Evolutionary conservation across 30 jellyfish, hydroid and myxozoan genomes (phyloP).

Genomic region (Aurelia sp.): DNA sequence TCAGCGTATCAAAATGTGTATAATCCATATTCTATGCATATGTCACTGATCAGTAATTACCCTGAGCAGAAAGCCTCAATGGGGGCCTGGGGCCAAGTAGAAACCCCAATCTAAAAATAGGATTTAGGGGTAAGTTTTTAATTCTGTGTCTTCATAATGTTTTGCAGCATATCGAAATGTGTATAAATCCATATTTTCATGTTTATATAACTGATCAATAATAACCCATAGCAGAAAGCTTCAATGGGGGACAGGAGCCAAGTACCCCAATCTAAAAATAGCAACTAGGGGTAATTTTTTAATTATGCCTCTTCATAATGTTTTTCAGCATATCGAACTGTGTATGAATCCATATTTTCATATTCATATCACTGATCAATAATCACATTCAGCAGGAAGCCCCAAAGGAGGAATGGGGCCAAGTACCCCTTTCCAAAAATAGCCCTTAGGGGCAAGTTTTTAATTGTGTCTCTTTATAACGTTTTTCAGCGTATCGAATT

Average conservation of each 20-base stretch:
- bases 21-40: too few species aligned
- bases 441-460: not conserved
- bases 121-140: too few species aligned
- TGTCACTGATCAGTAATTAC: too few species aligned
- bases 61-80: not conserved
- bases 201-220: too few species aligned
- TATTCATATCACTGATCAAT: not conserved
- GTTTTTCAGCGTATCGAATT: not conserved
- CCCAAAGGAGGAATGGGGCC: not conserved
- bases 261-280: conserved; percentile 13
- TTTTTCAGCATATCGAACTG: not conserved
- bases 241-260: conserved; percentile 11
- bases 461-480: not conserved
- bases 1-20: too few species aligned
- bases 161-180: too few species aligned
- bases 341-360: not conserved
- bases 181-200: too few species aligned
- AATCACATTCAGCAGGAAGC: not conserved
- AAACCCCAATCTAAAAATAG: conserved; percentile 6
- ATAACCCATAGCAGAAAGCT: not conserved
- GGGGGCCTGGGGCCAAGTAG: conserved; percentile 29
- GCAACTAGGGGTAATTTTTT: too few species aligned
- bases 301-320: too few species aligned
- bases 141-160: too few species aligned
- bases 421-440: too few species aligned